A percentile compares a stretch with the other conserved stretches of the same genome.
Conservation (phyloP, 2,113 vertebrate genomes). For the Nerophis lumbriciformis region DNA sequence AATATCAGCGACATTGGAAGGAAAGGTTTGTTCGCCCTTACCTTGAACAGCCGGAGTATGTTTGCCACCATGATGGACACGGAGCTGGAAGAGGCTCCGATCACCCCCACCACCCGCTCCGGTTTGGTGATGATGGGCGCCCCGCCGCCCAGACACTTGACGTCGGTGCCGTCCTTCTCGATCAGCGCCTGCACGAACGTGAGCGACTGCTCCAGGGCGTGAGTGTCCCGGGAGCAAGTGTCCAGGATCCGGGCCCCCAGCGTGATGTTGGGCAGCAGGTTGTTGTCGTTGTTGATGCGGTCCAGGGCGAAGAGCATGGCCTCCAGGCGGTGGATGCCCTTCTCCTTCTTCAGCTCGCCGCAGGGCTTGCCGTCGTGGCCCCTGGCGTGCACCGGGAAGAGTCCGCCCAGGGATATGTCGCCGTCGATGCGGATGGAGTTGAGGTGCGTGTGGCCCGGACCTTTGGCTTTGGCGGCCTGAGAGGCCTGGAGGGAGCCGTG, state of each 20-base stretch:
- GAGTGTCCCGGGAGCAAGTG: slow-evolving; percentile 96
- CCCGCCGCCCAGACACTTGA: slow-evolving; percentile 87
- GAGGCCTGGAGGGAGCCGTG: slow-evolving; percentile 66
- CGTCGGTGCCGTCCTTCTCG: slow-evolving; percentile 93
- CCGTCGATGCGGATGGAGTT: slow-evolving; percentile 97
- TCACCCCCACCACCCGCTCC: slow-evolving; percentile 90
- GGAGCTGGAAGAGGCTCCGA: slow-evolving; percentile 92
- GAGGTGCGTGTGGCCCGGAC: slow-evolving; percentile 86
- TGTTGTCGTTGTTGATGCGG: slow-evolving; percentile 94
- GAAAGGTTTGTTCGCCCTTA: slow-evolving; percentile 45
- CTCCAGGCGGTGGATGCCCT: slow-evolving; percentile 93
- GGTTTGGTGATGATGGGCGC: slow-evolving; percentile 95
- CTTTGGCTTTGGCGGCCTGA: slow-evolving; percentile 81
- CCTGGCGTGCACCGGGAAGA: slow-evolving; percentile 91
- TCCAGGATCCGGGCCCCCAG: slow-evolving; percentile 93
- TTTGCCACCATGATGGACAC: slow-evolving; percentile 99
- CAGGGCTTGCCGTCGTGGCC: slow-evolving; percentile 91
- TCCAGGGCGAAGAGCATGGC: slow-evolving; percentile 98
- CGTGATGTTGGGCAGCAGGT: slow-evolving; percentile 95
- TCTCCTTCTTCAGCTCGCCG: slow-evolving; percentile 97
- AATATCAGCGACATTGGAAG: background rate
- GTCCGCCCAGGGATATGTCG: slow-evolving; percentile 91
- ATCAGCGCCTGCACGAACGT: slow-evolving; percentile 97
- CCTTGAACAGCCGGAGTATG: slow-evolving; percentile 96
- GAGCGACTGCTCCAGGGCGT: slow-evolving; percentile 95